Evolutionary conservation across 2,113 vertebrate genomes (phyloP), one percentile per base, ranked within the genome.

Genomic region (Perca schrenkii): DNA sequence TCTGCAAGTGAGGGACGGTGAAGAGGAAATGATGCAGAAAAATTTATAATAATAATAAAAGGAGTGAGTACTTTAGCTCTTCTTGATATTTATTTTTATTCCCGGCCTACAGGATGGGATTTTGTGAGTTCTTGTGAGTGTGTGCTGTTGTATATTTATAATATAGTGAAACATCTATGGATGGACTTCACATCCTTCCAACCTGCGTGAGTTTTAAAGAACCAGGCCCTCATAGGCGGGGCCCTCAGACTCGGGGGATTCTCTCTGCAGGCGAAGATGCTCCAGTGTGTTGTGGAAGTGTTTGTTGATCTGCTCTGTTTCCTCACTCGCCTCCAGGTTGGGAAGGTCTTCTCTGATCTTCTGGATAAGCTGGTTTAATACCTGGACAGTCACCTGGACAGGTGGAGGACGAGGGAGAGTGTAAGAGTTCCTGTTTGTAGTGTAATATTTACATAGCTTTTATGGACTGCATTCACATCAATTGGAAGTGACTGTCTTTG

Each of bases 241-340:
- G 50, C 97, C 97, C 90, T 99, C 97, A 0, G 97, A 96, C 84
- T 99, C 98, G 0, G 98, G 97, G 0, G 98, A 97, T 60, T 99
- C 98, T 82, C 96, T 96, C 94, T 98, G 95, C 94, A 99, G 93
- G 70, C 98, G 97, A 85, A 99, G 96, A 79, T 99, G 98, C 91
- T 99, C 98, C 96, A 99, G 95, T 34, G 98, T 99, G 90, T 99
- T 99, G 85, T 98, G 97, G 94, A 99, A 99, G 90, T 99, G 98
- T 96, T 99, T 99, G 96, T 99, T 99, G 91, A 99, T 99, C 93
- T 99, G 98, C 93, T 99, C 98, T 0, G 98, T 99, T 92, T 99
- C 98, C 92, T 99, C 98, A 61, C 97, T 97, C 36, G 98, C 96
- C 88, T 99, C 98, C 54, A 99, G 96, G 92, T 97, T 99, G 54